Base-by-base conservation (phyloP, 2,888 invertebrate species). In the Eilema depressum region DNA sequence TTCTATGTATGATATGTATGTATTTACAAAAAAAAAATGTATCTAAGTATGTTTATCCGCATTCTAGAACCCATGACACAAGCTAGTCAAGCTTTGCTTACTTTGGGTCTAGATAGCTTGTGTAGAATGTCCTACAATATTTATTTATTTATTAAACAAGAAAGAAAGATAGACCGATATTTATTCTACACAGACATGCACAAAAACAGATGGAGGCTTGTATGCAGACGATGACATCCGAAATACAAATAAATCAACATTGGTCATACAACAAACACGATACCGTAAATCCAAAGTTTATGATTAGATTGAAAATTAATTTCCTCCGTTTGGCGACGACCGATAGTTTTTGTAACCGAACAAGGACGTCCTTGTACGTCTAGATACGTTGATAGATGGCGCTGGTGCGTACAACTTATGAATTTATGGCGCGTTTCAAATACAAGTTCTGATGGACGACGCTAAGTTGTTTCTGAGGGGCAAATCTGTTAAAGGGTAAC, bases 371-470 rank as follows among this genome's bases (percentile, higher is more conserved):
- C n/a, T 10, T 7, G 59, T 17, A 59, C 59, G 26, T 59, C 59
- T 59, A 59, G 26, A 59, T 17, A 8, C 25, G 26, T 26, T 26
- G 26, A 26, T 26, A 26, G 57, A 26, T 53, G 26, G 26, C 28
- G 25, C 12, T 57, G 12, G 57, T 57, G 26, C 17, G 26, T 59
- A 26, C 17, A 59, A 59, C 26, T 59, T 59, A 59, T 59, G 26
- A 59, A 59, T 59, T 59, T 59, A 59, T 59, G 59, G 28, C 26
- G 26, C 17, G 23, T 17, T 59, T 26, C 23, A 11, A 23, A 59
- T 14, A 59, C 17, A 59, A 59, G 59, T 59, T 59, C 7, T 59
- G 59, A 59, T 59, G 59, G 59, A 59, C 26, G 26, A 28, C 26
- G 17, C 25, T 28, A 26, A 28, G 8, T 17, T 14, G 25, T 4